Percentiles rank a stretch among this genome's conserved stretches.
phyloP scores from a whole-genome alignment of 2,888 invertebrate species.

The Yponomeuta cagnagella region DNA sequence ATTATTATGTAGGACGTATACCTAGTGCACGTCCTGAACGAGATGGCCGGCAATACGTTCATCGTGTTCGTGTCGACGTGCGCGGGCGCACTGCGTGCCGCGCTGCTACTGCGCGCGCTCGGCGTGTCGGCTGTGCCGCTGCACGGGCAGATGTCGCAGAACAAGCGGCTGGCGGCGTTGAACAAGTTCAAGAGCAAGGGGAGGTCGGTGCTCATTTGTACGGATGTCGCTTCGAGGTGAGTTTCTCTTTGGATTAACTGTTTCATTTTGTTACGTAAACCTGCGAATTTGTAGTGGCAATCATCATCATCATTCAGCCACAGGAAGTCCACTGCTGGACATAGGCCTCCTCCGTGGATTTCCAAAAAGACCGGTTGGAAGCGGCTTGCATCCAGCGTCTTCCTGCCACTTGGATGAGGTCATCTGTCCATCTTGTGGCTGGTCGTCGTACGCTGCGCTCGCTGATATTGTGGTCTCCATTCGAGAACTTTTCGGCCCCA shows the following conservation, averaged over 20 bases:
- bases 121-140: constrained; percentile 96
- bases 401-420: too few species aligned
- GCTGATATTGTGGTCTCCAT: too few species aligned
- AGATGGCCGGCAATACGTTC: constrained; percentile 95
- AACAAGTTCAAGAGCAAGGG: constrained; percentile 97
- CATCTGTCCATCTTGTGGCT: too few species aligned
- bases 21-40: constrained; percentile 95
- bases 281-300: too few species aligned
- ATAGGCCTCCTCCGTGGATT: too few species aligned
- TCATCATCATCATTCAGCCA: too few species aligned
- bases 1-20: constrained; percentile 86
- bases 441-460: too few species aligned
- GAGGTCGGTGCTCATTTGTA: constrained; percentile 96
- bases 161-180: constrained; percentile 94
- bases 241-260: constrained; percentile 21
- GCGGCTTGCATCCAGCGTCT: too few species aligned
- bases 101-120: constrained; percentile 90
- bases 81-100: constrained; percentile 91
- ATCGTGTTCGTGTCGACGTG: constrained; percentile 99
- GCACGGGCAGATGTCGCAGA: constrained; percentile 99
- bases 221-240: constrained; percentile 97
- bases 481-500: too few species aligned
- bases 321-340: too few species aligned
- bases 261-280: too few species aligned
- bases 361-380: too few species aligned